Percentiles rank a stretch among this genome's conserved stretches.
Evolutionary conservation across 2,113 vertebrate species (phyloP).

Genomic region (Anthoscopus minutus): DNA sequence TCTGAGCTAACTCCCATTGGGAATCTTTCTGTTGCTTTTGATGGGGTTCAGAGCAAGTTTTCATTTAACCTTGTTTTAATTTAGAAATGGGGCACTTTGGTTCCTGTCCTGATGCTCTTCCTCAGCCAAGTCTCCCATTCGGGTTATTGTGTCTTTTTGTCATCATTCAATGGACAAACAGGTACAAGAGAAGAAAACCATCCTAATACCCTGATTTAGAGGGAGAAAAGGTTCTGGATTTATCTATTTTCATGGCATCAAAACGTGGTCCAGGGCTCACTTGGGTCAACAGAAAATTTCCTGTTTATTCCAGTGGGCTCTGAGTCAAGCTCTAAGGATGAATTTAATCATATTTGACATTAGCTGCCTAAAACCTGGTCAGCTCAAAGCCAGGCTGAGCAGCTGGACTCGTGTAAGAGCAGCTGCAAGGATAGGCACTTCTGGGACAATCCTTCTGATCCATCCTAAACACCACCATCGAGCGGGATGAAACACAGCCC

Average conservation of each 20-base stretch:
- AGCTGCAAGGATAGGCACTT: background rate
- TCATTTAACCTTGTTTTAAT: background rate
- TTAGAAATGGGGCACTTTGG: background rate
- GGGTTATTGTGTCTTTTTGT: background rate
- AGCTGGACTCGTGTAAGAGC: background rate
- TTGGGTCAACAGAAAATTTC: background rate
- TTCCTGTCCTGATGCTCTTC: background rate
- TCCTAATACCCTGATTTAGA: background rate
- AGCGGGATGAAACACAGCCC: background rate
- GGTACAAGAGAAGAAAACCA: background rate
- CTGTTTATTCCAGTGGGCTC: background rate
- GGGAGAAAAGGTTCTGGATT: background rate
- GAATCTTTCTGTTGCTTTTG: background rate
- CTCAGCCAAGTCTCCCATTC: background rate
- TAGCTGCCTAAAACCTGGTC: background rate
- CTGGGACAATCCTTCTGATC: background rate
- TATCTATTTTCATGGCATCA: background rate
- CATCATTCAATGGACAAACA: background rate
- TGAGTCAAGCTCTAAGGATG: background rate
- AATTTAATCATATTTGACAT: slow-evolving; percentile 17
- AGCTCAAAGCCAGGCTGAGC: background rate
- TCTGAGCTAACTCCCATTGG: background rate
- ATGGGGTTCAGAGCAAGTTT: background rate
- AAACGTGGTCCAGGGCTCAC: background rate
- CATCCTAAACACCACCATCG: background rate